These are phyloP conservation scores for Idaea straminata DNA, from an alignment of 2,888 invertebrate genomes.

Conservation along the genomic window DNA sequence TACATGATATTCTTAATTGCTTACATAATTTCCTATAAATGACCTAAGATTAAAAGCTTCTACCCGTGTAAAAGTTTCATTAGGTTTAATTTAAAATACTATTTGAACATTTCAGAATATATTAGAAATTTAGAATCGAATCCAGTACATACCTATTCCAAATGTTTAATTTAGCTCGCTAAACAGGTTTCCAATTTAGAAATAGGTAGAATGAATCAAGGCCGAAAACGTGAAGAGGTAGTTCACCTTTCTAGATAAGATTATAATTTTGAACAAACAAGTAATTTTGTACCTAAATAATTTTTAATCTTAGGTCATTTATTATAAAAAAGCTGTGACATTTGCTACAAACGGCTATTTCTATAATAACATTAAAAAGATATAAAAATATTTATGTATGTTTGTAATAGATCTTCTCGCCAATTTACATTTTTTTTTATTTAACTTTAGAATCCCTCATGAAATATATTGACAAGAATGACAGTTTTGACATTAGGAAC, in stretches of 20 bases:
- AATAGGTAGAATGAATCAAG: constrained; percentile 14
- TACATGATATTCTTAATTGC: too few relatives aligned
- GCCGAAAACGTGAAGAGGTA: constrained; percentile 18
- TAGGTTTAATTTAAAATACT: constrained; percentile 9
- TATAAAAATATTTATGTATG: too few relatives aligned
- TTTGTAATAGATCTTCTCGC: too few relatives aligned
- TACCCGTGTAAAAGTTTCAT: neutral
- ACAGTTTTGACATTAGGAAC: too few relatives aligned
- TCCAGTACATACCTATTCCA: neutral
- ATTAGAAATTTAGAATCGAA: constrained; percentile 10
- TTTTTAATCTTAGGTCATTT: neutral
- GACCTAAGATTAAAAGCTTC: too few relatives aligned
- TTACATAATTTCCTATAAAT: too few relatives aligned
- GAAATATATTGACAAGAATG: too few relatives aligned
- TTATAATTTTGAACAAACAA: constrained; percentile 4
- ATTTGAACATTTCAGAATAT: neutral
- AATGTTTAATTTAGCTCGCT: neutral
- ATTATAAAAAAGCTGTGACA: neutral
- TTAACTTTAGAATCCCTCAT: too few relatives aligned
- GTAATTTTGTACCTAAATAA: neutral
- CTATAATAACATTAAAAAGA: neutral
- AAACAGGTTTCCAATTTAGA: neutral
- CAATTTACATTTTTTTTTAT: too few relatives aligned
- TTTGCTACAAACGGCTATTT: neutral
- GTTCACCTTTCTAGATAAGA: constrained; percentile 31